Evolutionary conservation across 1,140 invertebrate species (phyloP).

Genomic region (Drosophila auraria): DNA sequence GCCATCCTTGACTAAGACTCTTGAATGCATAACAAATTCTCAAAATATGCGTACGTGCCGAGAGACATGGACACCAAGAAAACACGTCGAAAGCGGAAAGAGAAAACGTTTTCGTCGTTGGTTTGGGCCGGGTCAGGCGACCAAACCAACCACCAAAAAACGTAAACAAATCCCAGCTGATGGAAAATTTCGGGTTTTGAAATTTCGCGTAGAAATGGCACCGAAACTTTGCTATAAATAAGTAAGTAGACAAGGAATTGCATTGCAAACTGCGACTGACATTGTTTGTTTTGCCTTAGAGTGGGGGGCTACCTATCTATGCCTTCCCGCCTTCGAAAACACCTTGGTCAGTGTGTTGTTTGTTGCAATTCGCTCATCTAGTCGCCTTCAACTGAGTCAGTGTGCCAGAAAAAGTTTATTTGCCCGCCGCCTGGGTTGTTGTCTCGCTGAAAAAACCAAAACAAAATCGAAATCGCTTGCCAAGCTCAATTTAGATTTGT

Average conservation of each 20-base stretch:
- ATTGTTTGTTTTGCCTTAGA: conserved; percentile 41
- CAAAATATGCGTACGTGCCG: conserved; percentile 51
- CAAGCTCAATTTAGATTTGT: conserved; percentile 50
- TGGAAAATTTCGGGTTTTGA: conserved; percentile 9
- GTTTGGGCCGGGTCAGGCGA: conserved; percentile 6
- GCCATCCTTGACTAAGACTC: background rate
- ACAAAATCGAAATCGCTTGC: conserved; percentile 48
- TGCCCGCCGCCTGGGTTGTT: conserved; percentile 50
- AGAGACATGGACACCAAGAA: conserved; percentile 31
- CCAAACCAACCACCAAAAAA: conserved; percentile 8
- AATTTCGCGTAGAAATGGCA: background rate
- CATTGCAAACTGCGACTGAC: background rate
- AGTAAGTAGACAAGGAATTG: background rate
- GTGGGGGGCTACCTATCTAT: background rate
- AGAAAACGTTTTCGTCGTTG: background rate
- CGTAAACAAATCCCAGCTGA: conserved; percentile 29
- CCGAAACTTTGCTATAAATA: conserved; percentile 1
- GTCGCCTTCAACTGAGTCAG: conserved; percentile 75
- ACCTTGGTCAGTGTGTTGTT: conserved; percentile 58
- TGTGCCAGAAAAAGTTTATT: conserved; percentile 80
- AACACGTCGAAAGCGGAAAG: conserved; percentile 1
- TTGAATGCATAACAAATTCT: conserved; percentile 4
- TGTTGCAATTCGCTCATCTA: conserved; percentile 38
- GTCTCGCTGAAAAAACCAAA: conserved; percentile 50
- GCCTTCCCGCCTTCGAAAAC: background rate